A percentile compares a stretch with the other conserved stretches of the same genome.
These are phyloP conservation scores for Hanleya hanleyi DNA, from an alignment of 2,888 invertebrate genomes.

Conservation along the genomic window DNA sequence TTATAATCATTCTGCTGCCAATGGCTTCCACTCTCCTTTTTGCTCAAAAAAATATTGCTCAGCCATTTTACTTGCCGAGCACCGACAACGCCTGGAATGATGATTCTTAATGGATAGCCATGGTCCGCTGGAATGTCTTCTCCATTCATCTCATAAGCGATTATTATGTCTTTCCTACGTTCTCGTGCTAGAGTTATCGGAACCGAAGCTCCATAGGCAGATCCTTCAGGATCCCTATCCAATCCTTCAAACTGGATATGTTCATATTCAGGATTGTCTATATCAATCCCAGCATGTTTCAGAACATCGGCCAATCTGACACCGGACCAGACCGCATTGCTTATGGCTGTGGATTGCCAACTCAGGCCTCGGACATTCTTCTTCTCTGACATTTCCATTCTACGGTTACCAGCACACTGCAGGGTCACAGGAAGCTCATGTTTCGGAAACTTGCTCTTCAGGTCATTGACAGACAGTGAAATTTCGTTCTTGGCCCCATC, in stretches of 20 bases:
- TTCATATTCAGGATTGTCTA: slow-evolving; percentile 67
- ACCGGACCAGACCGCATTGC: slow-evolving; percentile 82
- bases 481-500: slow-evolving; percentile 75
- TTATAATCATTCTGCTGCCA: slow-evolving; percentile 99
- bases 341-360: slow-evolving; percentile 94
- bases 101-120: slow-evolving; percentile 89
- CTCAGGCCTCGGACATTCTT: slow-evolving; percentile 88
- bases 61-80: slow-evolving; percentile 98
- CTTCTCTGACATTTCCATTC: slow-evolving; percentile 91
- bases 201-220: slow-evolving; percentile 90
- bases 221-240: slow-evolving; percentile 88
- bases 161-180: slow-evolving; percentile 83
- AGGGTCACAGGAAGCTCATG: slow-evolving; percentile 85
- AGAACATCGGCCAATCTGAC: slow-evolving; percentile 72
- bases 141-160: slow-evolving; percentile 98
- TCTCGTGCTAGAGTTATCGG: slow-evolving; percentile 87
- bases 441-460: slow-evolving; percentile 82
- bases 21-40: slow-evolving; percentile 91
- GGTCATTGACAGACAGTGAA: slow-evolving; percentile 78
- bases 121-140: slow-evolving; percentile 89
- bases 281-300: slow-evolving; percentile 68
- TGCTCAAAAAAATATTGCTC: slow-evolving; percentile 83
- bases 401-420: slow-evolving; percentile 97
- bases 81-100: slow-evolving; percentile 95
- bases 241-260: slow-evolving; percentile 76